Percentiles rank a stretch among this genome's conserved stretches.
Evolutionary conservation across 2,797 vertebrate species (phyloP).

Genomic region (Hypotaenidia philippensis): DNA sequence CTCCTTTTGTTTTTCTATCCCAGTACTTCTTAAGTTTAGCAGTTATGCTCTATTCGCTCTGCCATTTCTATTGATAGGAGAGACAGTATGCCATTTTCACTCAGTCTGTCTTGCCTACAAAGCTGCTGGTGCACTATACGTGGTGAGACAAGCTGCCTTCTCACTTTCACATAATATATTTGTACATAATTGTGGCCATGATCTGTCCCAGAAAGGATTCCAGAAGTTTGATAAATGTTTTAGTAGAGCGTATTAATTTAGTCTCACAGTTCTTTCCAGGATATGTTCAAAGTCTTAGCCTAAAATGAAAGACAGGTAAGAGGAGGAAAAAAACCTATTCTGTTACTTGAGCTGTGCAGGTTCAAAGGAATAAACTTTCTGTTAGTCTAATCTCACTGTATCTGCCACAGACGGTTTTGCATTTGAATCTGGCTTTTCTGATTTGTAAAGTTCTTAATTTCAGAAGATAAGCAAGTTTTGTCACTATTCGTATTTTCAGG

Average conservation of each 20-base stretch:
- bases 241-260: neutral
- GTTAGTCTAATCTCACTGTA: neutral
- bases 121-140: neutral
- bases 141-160: neutral
- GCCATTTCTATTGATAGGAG: neutral
- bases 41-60: neutral
- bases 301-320: neutral
- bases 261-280: neutral
- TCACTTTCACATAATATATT: neutral
- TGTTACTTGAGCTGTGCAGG: neutral
- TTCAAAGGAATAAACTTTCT: neutral
- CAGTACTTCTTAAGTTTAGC: neutral
- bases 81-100: neutral
- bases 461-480: neutral
- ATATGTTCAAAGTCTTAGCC: neutral
- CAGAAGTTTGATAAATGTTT: neutral
- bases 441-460: neutral
- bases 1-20: neutral
- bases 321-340: neutral
- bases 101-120: neutral
- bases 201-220: neutral
- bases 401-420: neutral
- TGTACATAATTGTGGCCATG: neutral
- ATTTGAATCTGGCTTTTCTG: neutral
- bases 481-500: neutral